Evolutionary conservation across 2,113 vertebrate species (phyloP).

Genomic region (Chaetops frenatus): DNA sequence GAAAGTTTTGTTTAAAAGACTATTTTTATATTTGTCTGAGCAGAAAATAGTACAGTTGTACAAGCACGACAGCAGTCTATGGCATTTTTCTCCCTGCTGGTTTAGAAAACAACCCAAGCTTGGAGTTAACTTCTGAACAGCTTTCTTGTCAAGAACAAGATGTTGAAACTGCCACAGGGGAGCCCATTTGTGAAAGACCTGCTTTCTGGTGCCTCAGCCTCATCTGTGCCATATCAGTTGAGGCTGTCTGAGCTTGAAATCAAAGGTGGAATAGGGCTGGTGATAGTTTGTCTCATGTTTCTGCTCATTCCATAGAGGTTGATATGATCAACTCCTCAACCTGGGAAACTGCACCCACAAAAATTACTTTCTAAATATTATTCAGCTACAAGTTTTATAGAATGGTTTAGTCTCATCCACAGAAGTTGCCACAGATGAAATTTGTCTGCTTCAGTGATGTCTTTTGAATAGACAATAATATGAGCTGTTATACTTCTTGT

Average conservation of each 20-base stretch:
- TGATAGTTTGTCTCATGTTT: not conserved
- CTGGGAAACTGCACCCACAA: not conserved
- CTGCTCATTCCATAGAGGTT: not conserved
- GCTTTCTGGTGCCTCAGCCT: not conserved
- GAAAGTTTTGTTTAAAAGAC: not conserved
- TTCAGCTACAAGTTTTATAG: not conserved
- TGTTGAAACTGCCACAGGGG: not conserved
- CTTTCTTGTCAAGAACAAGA: not conserved
- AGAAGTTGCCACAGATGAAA: not conserved
- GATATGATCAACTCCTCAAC: not conserved
- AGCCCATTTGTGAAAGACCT: not conserved
- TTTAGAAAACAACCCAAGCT: not conserved
- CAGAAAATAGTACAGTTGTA: not conserved
- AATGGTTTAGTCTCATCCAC: not conserved
- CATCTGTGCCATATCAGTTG: fast-evolving
- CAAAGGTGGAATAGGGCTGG: not conserved
- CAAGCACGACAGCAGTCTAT: not conserved
- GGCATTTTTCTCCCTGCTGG: not conserved
- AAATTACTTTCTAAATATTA: not conserved
- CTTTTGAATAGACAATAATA: not conserved
- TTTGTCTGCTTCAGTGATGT: not conserved
- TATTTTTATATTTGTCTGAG: not conserved
- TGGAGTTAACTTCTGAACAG: not conserved
- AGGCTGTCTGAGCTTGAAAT: not conserved
- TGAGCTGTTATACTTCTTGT: not conserved